These are phyloP conservation scores for Xiphophorus maculatus DNA, from an alignment of 2,113 vertebrate genomes.

Conservation along the genomic window DNA sequence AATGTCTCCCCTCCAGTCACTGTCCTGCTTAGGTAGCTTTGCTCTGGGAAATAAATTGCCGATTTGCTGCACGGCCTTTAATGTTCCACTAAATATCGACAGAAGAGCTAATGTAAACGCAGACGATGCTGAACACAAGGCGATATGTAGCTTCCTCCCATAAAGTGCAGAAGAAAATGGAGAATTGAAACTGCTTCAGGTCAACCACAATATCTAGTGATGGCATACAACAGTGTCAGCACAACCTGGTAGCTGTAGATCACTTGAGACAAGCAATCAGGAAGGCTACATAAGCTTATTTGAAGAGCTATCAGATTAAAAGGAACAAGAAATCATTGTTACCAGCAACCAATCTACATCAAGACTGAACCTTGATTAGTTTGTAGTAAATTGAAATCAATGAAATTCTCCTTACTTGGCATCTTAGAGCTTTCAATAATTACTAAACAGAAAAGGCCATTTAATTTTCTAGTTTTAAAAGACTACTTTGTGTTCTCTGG, in stretches of 20 bases:
- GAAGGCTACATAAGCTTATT: constrained; percentile 47
- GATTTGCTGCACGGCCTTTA: constrained; percentile 62
- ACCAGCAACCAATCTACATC: constrained; percentile 16
- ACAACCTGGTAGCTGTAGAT: constrained; percentile 56
- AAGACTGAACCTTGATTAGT: constrained; percentile 30
- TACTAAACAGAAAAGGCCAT: background rate
- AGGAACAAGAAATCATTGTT: constrained; percentile 8
- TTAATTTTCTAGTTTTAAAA: background rate
- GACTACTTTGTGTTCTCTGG: background rate
- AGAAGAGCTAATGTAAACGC: constrained; percentile 71
- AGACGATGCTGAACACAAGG: constrained; percentile 54
- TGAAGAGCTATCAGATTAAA: constrained; percentile 59
- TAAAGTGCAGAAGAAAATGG: constrained; percentile 42
- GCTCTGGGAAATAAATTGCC: constrained; percentile 61
- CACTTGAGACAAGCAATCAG: constrained; percentile 60
- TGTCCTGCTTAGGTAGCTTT: constrained; percentile 60
- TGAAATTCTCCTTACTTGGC: constrained; percentile 12
- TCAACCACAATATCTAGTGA: constrained; percentile 68
- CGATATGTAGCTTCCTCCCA: constrained; percentile 55
- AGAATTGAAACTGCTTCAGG: constrained; percentile 61
- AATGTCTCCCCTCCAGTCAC: constrained; percentile 21
- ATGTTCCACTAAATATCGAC: constrained; percentile 76
- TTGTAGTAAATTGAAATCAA: constrained; percentile 15
- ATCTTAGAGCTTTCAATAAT: constrained; percentile 19
- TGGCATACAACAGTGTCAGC: constrained; percentile 63